These are phyloP conservation scores for Cheilosia variabilis DNA, from an alignment of 2,888 invertebrate genomes.

Conservation along the genomic window DNA sequence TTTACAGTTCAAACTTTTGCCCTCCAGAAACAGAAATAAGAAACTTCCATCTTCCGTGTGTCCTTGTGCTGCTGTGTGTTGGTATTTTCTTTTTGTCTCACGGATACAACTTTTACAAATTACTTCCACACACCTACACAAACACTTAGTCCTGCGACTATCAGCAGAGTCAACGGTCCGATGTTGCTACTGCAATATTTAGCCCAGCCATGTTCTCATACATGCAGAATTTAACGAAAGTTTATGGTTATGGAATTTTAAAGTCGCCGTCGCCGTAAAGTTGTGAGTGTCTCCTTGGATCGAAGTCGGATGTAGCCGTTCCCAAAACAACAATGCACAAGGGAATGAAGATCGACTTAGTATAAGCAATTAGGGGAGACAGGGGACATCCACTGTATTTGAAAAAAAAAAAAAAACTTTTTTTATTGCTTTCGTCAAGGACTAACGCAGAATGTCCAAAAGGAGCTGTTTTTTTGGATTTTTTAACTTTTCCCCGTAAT, in stretches of 20 bases:
- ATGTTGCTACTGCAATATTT: conserved; percentile 4
- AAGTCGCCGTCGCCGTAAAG: conserved; percentile 41
- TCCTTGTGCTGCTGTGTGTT: conserved; percentile 24
- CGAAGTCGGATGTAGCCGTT: not conserved
- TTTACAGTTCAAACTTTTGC: conserved; percentile 45
- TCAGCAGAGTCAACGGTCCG: not conserved
- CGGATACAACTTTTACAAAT: conserved; percentile 58
- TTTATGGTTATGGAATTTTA: conserved; percentile 57
- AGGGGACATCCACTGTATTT: not conserved
- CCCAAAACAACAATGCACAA: conserved; percentile 2
- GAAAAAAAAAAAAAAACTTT: conserved; percentile 24
- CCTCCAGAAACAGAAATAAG: conserved; percentile 46
- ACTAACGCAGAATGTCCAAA: not conserved
- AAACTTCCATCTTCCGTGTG: conserved; percentile 26
- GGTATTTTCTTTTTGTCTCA: conserved; percentile 24
- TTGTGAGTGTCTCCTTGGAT: not conserved
- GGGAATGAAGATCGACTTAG: not conserved
- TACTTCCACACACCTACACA: conserved; percentile 42
- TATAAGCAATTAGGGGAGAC: conserved; percentile 40
- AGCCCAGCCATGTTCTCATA: conserved; percentile 16
- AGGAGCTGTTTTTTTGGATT: not conserved
- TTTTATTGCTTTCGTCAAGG: conserved; percentile 10
- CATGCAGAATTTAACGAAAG: conserved; percentile 25
- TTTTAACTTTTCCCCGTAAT: not conserved
- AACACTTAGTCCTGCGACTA: not conserved